Conservation (phyloP, 2,888 invertebrate genomes). For the Rhodophaea formosa region DNA sequence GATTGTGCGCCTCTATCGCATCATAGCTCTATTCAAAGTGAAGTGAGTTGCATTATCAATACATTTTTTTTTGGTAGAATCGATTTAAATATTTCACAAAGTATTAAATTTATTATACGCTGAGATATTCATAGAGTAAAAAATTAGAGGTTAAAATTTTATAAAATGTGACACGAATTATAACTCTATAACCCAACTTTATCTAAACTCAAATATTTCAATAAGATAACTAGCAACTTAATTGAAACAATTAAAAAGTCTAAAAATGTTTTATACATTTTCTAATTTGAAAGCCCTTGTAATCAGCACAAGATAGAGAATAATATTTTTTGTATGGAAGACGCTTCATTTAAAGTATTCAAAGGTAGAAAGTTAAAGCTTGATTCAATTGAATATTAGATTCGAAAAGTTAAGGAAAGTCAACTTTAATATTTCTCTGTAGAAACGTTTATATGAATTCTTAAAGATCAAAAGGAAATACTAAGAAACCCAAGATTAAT, state of each 20-base stretch:
- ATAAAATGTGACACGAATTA: too few relatives aligned
- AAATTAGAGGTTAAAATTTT: too few relatives aligned
- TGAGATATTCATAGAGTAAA: too few relatives aligned
- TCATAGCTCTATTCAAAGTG: too few relatives aligned
- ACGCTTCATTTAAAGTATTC: slow-evolving; percentile 17
- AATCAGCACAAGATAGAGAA: not conserved
- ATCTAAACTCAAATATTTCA: too few relatives aligned
- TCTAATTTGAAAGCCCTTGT: slow-evolving; percentile 8
- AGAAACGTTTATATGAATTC: slow-evolving; percentile 2
- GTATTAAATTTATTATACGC: too few relatives aligned
- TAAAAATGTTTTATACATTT: not conserved
- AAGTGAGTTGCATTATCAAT: too few relatives aligned
- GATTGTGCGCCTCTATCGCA: too few relatives aligned
- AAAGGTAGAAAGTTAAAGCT: slow-evolving; percentile 24
- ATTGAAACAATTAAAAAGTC: not conserved
- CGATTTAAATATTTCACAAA: too few relatives aligned
- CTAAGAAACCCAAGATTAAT: slow-evolving; percentile 26
- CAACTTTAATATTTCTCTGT: not conserved
- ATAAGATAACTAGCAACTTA: not conserved
- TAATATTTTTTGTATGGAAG: not conserved
- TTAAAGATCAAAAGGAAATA: slow-evolving; percentile 26
- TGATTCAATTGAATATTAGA: not conserved
- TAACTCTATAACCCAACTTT: too few relatives aligned
- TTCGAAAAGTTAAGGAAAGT: not conserved
- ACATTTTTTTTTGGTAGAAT: too few relatives aligned